phyloP scores from a whole-genome alignment of 2,113 vertebrate genomes.

The Lepus timidus region DNA sequence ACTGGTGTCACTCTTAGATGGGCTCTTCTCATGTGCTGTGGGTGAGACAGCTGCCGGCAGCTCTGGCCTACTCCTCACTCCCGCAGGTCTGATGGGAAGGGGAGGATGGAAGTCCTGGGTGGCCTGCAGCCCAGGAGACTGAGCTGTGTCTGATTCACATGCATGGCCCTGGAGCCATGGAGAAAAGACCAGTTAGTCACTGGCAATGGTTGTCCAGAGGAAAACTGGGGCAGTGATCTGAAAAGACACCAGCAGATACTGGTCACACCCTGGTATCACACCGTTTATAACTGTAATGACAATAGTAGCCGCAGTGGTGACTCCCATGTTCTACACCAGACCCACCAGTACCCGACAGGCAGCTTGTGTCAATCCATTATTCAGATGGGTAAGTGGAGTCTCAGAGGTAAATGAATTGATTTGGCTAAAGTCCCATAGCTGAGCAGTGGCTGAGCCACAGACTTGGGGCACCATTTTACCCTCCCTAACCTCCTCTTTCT shows the following conservation, averaged over 20 bases:
- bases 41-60: neutral
- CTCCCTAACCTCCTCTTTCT: neutral
- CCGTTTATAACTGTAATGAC: neutral
- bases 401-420: neutral
- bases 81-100: neutral
- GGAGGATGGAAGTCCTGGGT: neutral
- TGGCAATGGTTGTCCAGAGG: neutral
- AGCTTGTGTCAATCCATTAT: neutral
- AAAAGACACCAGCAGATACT: neutral
- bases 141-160: neutral
- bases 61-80: neutral
- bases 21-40: neutral
- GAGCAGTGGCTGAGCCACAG: neutral
- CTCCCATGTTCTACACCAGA: neutral
- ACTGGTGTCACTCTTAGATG: neutral
- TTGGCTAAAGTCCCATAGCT: neutral
- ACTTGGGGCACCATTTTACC: rapidly evolving
- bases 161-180: neutral
- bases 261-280: neutral
- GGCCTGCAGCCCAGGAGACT: neutral
- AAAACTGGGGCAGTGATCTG: rapidly evolving
- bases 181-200: neutral
- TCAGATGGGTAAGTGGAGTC: neutral
- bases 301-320: too few relatives aligned
- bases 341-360: neutral